Evolutionary conservation across 2,113 vertebrate species (phyloP).

Genomic region (Bagarius yarrelli): DNA sequence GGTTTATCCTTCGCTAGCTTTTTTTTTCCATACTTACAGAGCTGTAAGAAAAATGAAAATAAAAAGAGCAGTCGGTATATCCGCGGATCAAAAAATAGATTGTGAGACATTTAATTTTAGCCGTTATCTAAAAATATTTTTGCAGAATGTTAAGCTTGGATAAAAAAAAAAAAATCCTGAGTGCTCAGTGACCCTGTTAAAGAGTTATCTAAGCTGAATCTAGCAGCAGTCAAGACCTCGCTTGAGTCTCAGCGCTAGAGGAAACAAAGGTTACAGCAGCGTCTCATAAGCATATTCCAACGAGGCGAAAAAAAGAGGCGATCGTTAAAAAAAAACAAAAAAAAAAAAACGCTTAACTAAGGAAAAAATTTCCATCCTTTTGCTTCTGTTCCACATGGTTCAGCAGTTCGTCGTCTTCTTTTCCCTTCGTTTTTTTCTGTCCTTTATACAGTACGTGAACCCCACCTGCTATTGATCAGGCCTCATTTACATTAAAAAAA

Average conservation of each 20-base stretch:
- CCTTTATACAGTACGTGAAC: conserved; percentile 59
- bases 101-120: too few species aligned
- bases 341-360: conserved; percentile 69
- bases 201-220: conserved; percentile 13
- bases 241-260: background rate
- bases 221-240: background rate
- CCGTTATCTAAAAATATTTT: too few species aligned
- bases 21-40: background rate
- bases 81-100: too few species aligned
- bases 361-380: conserved; percentile 69
- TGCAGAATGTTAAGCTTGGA: conserved; percentile 47
- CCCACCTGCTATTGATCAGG: conserved; percentile 90
- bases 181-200: background rate
- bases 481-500: conserved; percentile 88
- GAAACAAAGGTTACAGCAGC: background rate
- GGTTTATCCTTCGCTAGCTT: background rate
- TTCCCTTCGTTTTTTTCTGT: conserved; percentile 26
- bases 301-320: conserved; percentile 45
- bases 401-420: conserved; percentile 62
- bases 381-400: conserved; percentile 63
- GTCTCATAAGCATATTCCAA: conserved; percentile 4
- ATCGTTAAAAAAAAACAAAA: conserved; percentile 73
- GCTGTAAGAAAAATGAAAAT: background rate
- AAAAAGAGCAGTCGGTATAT: background rate
- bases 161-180: background rate